Base-by-base conservation (phyloP, 1,140 invertebrate genomes). In the Halotydeus destructor region DNA sequence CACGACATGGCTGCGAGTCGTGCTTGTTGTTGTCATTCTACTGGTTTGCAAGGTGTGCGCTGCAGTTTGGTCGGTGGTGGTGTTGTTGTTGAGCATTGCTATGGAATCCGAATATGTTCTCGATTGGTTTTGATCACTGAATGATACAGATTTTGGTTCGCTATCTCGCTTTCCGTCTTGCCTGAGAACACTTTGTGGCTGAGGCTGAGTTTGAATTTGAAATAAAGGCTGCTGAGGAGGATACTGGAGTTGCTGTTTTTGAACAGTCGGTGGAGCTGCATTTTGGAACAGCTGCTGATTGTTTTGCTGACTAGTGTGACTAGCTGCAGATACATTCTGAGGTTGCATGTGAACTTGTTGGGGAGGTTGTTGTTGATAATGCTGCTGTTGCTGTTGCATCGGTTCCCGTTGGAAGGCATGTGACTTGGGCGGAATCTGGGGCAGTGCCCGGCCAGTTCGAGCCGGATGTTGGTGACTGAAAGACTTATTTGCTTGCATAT, bases 121-220 rank as follows among this genome's bases (percentile, higher is more conserved):
- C 14, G 31, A 23, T 14, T 37, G 41, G 36, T 44, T 43, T 28
- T 47, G 32, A 34, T 47, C 46, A 27, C 11, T 30, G 18, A 47
- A 47, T 33, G 35, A 44, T n/a, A 47, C 46, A 16, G 42, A 32
- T 47, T 47, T 47, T 14, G 44, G 38, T 33, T 45, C 44, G 28
- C 44, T 31, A 18, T 28, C 14, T 21, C 23, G n/a, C 12, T 14
- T 46, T 18, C 37, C 32, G 37, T 32, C 41, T 40, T 43, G n/a
- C n/a, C n/a, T 45, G 8, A 40, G 21, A 12, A 32, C 38, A 40
- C 32, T 33, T 18, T 14, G 44, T 22, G 32, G 42, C 18, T 18
- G 31, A 34, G 31, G 9, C 11, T 41, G 9, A n/a, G 28, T 3
- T n/a, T 12, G 8, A 14, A 28, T n/a, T 21, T 22, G 26, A 28